phyloP scores from a whole-genome alignment of 1,140 invertebrate species.

The Drosophila pachea region DNA sequence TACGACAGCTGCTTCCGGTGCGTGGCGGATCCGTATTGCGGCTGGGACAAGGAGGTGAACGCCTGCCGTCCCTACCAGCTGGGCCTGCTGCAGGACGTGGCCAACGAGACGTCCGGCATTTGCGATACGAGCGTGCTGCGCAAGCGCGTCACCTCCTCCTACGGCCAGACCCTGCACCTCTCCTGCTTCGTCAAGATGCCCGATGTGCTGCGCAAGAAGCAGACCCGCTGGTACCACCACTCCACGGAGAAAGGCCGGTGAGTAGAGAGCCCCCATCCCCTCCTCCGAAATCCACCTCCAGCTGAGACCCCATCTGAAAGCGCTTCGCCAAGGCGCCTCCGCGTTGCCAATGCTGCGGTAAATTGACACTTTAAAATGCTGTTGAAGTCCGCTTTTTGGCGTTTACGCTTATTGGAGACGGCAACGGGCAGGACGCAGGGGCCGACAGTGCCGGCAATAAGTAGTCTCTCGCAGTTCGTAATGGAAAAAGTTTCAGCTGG shows the following conservation, averaged over 20 bases:
- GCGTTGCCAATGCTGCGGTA: slow-evolving; percentile 69
- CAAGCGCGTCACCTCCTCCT: slow-evolving; percentile 85
- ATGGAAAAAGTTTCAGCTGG: slow-evolving; percentile 75
- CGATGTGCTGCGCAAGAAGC: slow-evolving; percentile 82
- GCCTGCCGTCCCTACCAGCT: slow-evolving; percentile 86
- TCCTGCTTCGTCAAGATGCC: slow-evolving; percentile 86
- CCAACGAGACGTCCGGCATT: slow-evolving; percentile 85
- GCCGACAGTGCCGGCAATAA: slow-evolving; percentile 4
- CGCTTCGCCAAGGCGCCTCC: too few species aligned
- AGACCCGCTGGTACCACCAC: slow-evolving; percentile 86
- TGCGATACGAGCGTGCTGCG: slow-evolving; percentile 85
- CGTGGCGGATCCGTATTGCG: slow-evolving; percentile 89
- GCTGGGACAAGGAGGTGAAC: slow-evolving; percentile 88
- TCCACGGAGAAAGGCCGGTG: slow-evolving; percentile 84
- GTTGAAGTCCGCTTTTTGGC: slow-evolving; percentile 74
- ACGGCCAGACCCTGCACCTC: slow-evolving; percentile 88
- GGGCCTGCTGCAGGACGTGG: slow-evolving; percentile 85
- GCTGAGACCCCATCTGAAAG: too few species aligned
- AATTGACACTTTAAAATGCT: slow-evolving; percentile 79
- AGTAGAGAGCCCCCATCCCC: slow-evolving; percentile 24
- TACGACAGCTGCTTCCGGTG: slow-evolving; percentile 90
- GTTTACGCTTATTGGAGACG: slow-evolving; percentile 50
- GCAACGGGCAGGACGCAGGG: neutral
- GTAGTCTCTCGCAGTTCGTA: slow-evolving; percentile 42
- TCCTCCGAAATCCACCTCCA: neutral